Conservation (phyloP, 23 tunicate genomes). For the Botrylloides violaceus region DNA sequence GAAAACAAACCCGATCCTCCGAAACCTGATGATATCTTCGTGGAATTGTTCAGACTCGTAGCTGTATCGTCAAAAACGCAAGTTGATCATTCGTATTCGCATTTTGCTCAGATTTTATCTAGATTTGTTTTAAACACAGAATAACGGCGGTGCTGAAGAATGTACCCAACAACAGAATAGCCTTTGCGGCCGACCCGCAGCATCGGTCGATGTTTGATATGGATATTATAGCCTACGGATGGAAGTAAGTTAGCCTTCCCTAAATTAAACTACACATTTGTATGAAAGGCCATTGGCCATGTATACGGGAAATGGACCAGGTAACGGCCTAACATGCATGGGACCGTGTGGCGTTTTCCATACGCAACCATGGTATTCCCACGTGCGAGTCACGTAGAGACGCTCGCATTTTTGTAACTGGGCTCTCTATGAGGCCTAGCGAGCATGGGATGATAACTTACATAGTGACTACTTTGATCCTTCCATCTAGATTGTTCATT, state of each 20-base stretch:
- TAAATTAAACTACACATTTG: no score
- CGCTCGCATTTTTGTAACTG: no score
- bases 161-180: background rate
- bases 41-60: background rate
- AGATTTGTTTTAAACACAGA: background rate
- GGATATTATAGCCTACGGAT: background rate
- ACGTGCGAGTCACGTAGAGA: no score
- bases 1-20: conserved; percentile 2
- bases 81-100: background rate
- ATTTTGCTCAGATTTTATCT: background rate
- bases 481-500: conserved; percentile 32
- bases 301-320: no score
- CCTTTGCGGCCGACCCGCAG: background rate
- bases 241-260: conserved; percentile 2
- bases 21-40: background rate
- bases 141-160: background rate
- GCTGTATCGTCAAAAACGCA: background rate
- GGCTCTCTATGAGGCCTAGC: no score
- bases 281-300: no score
- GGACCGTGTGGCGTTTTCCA: no score
- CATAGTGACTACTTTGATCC: no score
- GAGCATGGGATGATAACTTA: no score
- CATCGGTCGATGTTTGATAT: background rate
- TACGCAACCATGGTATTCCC: no score
- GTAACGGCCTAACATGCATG: no score